Conservation (phyloP, 2,888 invertebrate genomes). For the Melangyna quadrimaculata region DNA sequence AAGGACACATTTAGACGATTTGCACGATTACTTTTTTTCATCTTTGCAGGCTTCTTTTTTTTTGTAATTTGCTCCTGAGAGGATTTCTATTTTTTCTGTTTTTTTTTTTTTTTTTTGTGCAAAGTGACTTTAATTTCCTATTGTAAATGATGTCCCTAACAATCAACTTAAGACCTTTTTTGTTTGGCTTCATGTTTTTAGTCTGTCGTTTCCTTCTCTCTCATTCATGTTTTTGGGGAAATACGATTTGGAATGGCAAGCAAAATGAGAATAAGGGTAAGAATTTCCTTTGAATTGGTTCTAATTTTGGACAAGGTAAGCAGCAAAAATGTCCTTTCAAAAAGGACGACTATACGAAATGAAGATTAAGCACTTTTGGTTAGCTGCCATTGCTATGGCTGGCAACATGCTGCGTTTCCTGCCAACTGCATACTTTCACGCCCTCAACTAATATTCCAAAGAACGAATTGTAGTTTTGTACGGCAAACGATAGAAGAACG, state of each 20-base stretch:
- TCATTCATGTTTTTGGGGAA: constrained; percentile 1
- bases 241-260: neutral
- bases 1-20: constrained; percentile 34
- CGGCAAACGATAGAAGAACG: neutral
- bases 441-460: constrained; percentile 28
- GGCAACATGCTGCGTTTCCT: constrained; percentile 30
- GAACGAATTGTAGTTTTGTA: neutral
- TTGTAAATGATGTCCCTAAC: constrained; percentile 43
- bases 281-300: neutral
- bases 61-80: constrained; percentile 57
- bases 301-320: constrained; percentile 14
- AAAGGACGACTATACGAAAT: constrained; percentile 48
- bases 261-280: neutral
- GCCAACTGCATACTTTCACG: constrained; percentile 61
- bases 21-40: constrained; percentile 21
- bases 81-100: no score
- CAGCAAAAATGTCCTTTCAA: constrained; percentile 43
- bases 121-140: constrained; percentile 60
- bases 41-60: neutral
- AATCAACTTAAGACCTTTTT: constrained; percentile 16
- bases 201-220: neutral
- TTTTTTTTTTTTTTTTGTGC: no score
- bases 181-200: neutral
- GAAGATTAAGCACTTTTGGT: constrained; percentile 66
- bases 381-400: constrained; percentile 29